Evolutionary conservation across 2,797 vertebrate species (phyloP).

Genomic region (Melanogrammus aeglefinus): DNA sequence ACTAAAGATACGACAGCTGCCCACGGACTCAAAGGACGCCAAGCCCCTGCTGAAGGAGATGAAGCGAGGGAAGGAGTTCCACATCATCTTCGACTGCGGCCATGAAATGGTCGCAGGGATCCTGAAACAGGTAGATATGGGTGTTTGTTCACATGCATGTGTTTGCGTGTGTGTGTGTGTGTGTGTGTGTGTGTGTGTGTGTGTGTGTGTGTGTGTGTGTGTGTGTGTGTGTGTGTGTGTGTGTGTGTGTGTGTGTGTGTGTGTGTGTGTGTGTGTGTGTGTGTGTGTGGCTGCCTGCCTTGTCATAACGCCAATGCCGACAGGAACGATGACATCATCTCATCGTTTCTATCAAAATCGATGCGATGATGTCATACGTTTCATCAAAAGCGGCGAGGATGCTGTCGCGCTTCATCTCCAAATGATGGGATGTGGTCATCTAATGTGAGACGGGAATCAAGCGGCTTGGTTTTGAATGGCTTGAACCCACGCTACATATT

Average conservation of each 20-base stretch:
- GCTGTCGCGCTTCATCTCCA: not conserved
- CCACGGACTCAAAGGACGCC: conserved; percentile 91
- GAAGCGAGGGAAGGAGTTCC: conserved; percentile 97
- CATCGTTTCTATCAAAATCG: not conserved
- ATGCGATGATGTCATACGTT: not conserved
- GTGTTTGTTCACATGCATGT: conserved; percentile 9
- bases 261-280: no score
- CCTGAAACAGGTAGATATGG: conserved; percentile 86
- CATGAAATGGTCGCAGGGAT: conserved; percentile 97
- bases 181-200: no score
- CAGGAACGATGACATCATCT: not conserved
- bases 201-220: not conserved
- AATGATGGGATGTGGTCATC: conserved; percentile 1
- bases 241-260: not conserved
- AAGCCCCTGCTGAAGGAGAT: conserved; percentile 97
- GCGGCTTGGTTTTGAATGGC: conserved; percentile 39
- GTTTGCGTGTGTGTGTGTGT: conserved; percentile 3
- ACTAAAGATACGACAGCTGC: conserved; percentile 94
- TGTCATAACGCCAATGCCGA: not conserved
- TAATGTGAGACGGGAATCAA: conserved; percentile 17
- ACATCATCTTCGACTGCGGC: conserved; percentile 96
- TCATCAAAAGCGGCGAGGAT: not conserved
- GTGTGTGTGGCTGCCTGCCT: no score
- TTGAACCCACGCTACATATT: conserved; percentile 27
- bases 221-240: conserved; percentile 11